Percentiles rank a stretch among this genome's conserved stretches.
These are phyloP conservation scores for Bryconaethiops microstoma DNA, from an alignment of 2,797 vertebrate genomes.

Conservation along the genomic window DNA sequence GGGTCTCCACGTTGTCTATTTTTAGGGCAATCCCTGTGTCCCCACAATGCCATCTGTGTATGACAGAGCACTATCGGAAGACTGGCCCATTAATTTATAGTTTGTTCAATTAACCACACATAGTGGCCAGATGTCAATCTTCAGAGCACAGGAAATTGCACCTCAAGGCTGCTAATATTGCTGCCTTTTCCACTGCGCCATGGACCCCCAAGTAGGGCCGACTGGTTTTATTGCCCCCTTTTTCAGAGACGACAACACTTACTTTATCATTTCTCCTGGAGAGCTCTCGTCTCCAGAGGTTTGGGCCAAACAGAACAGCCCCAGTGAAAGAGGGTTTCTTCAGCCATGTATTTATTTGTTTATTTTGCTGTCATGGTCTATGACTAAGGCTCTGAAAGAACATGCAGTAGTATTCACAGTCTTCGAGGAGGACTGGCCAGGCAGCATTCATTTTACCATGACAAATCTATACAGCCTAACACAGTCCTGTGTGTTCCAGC, in stretches of 20 bases:
- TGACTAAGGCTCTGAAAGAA: constrained; percentile 83
- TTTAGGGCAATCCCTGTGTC: constrained; percentile 81
- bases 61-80: constrained; percentile 77
- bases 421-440: constrained; percentile 80
- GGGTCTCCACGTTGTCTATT: constrained; percentile 83
- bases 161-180: constrained; percentile 85
- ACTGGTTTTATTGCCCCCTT: constrained; percentile 47
- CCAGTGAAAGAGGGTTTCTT: constrained; percentile 85
- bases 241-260: constrained; percentile 79
- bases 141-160: constrained; percentile 86
- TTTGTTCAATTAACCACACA: constrained; percentile 90
- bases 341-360: constrained; percentile 88
- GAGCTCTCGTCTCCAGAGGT: constrained; percentile 80
- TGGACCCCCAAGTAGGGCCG: constrained; percentile 73
- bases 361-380: constrained; percentile 90
- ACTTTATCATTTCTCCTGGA: constrained; percentile 87
- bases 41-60: constrained; percentile 87
- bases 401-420: constrained; percentile 82
- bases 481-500: constrained; percentile 84
- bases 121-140: constrained; percentile 87
- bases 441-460: constrained; percentile 85
- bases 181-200: constrained; percentile 80
- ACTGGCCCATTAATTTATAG: constrained; percentile 86
- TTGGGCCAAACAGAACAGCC: constrained; percentile 66
- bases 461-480: constrained; percentile 84